Conservation (phyloP, 2,113 vertebrate species). For the Toxostoma redivivum region DNA sequence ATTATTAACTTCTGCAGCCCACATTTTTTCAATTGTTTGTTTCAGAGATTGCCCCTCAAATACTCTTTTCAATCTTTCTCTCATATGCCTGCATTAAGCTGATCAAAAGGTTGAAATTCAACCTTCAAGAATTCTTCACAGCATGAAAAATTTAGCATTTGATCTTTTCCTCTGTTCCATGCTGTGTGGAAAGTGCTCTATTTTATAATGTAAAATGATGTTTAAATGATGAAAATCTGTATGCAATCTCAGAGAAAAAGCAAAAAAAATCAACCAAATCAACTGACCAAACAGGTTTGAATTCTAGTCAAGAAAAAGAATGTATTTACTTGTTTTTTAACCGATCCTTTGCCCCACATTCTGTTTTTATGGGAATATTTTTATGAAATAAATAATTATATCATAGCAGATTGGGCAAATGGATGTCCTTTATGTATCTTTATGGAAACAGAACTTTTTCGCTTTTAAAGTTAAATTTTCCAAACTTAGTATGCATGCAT, state of each 20-base stretch:
- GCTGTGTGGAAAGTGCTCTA: not conserved
- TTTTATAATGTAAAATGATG: not conserved
- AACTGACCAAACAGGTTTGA: not conserved
- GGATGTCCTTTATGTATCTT: not conserved
- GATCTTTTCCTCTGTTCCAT: conserved; percentile 8
- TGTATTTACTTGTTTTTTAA: not conserved
- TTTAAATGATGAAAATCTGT: not conserved
- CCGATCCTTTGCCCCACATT: rapidly evolving
- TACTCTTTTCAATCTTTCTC: not conserved
- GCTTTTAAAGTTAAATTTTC: not conserved
- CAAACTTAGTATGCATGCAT: not conserved
- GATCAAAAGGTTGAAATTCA: conserved; percentile 18
- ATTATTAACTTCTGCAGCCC: not conserved
- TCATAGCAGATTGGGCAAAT: not conserved
- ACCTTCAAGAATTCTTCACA: conserved; percentile 1
- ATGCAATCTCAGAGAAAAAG: not conserved
- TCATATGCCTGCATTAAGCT: not conserved
- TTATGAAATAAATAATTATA: not conserved
- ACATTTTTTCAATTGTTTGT: not conserved
- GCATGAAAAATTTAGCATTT: not conserved
- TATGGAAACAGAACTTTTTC: not conserved
- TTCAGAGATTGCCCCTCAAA: not conserved
- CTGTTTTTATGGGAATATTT: not conserved
- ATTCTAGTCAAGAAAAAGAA: not conserved
- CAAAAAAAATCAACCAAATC: not conserved